Conservation (phyloP, 1,140 invertebrate species). For the Ceratina japonica region DNA sequence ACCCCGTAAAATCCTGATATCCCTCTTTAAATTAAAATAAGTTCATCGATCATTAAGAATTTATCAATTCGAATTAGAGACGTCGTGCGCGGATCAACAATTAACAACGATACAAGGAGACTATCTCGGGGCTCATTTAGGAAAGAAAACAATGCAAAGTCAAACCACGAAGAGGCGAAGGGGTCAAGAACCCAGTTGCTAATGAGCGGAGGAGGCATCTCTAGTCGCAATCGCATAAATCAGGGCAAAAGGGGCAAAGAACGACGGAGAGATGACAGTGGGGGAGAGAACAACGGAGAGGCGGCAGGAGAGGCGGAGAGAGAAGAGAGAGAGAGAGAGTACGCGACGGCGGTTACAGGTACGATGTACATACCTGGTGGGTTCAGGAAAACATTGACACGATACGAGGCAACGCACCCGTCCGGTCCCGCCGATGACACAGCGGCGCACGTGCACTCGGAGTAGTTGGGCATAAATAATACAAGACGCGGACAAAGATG, state of each 20-base stretch:
- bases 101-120: too few species aligned
- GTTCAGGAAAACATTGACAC: conserved; percentile 75
- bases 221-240: conserved; percentile 65
- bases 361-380: conserved; percentile 64
- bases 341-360: conserved; percentile 36
- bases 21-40: too few species aligned
- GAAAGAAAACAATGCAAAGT: background rate
- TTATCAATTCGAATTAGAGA: background rate
- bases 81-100: background rate
- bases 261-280: conserved; percentile 28
- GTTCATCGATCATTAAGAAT: too few species aligned
- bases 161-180: conserved; percentile 11
- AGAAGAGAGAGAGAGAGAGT: conserved; percentile 11
- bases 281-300: conserved; percentile 1
- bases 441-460: conserved; percentile 77
- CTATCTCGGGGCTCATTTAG: background rate
- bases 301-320: background rate
- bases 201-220: conserved; percentile 58
- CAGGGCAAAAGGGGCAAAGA: conserved; percentile 57
- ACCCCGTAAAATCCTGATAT: too few species aligned
- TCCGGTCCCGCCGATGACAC: conserved; percentile 77
- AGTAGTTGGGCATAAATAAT: conserved; percentile 79
- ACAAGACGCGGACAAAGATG: conserved; percentile 79
- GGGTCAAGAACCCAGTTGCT: conserved; percentile 49
- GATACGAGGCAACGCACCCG: conserved; percentile 72